These are phyloP conservation scores for Coluber constrictor DNA, from an alignment of 2,797 vertebrate species.

Conservation along the genomic window DNA sequence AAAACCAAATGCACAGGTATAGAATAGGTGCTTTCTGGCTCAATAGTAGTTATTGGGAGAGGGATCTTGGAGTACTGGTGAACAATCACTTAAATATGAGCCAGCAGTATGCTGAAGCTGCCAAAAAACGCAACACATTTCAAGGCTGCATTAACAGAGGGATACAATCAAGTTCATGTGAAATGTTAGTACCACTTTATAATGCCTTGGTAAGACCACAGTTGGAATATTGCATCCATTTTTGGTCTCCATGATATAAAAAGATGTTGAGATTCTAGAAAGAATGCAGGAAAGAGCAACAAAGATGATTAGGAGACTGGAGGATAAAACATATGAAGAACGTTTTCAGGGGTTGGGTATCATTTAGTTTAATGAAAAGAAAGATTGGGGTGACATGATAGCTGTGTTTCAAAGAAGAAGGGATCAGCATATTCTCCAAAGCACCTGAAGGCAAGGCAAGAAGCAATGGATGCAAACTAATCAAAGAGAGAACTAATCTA, in stretches of 20 bases:
- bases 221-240: not conserved
- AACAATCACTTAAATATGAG: not conserved
- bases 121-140: not conserved
- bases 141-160: not conserved
- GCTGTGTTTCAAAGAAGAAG: not conserved
- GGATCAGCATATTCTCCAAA: too few relatives aligned
- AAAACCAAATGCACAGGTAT: not conserved
- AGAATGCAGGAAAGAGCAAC: not conserved
- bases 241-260: not conserved
- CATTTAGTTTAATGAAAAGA: not conserved
- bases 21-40: not conserved
- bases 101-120: not conserved
- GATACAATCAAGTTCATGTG: not conserved
- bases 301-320: not conserved
- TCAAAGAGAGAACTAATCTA: not conserved
- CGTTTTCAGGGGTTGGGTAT: not conserved
- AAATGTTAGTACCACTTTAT: not conserved
- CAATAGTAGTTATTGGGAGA: not conserved
- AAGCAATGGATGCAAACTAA: not conserved
- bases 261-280: not conserved
- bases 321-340: not conserved
- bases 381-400: too few relatives aligned
- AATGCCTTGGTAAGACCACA: not conserved
- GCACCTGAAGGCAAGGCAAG: not conserved
- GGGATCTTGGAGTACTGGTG: not conserved